phyloP scores from a whole-genome alignment of 2,888 invertebrate genomes.

The Acrobasis consociella region DNA sequence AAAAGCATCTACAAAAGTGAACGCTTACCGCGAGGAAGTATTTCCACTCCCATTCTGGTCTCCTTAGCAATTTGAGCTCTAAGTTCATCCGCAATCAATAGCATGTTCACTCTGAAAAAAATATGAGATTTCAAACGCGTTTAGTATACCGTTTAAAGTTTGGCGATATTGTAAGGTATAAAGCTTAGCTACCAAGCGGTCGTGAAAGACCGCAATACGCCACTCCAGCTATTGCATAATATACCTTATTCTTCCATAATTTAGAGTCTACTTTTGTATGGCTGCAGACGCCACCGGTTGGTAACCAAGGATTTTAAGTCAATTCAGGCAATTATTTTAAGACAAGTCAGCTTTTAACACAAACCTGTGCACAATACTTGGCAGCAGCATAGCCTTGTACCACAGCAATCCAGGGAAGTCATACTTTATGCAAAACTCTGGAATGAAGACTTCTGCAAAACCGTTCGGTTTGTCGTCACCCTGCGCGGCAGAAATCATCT shows the following conservation, averaged over 20 bases:
- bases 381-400: conserved; percentile 92
- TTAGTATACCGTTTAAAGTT: too few relatives aligned
- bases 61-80: conserved; percentile 77
- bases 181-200: too few relatives aligned
- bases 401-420: conserved; percentile 89
- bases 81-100: conserved; percentile 89
- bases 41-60: conserved; percentile 59
- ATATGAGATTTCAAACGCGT: not conserved
- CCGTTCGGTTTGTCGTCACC: conserved; percentile 74
- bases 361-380: conserved; percentile 91
- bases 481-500: conserved; percentile 51
- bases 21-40: conserved; percentile 48
- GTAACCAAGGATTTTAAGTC: too few relatives aligned
- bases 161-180: too few relatives aligned
- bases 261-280: too few relatives aligned
- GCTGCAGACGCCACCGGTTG: too few relatives aligned
- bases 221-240: too few relatives aligned
- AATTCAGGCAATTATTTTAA: too few relatives aligned
- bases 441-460: conserved; percentile 88
- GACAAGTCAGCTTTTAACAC: conserved; percentile 11
- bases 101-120: conserved; percentile 71
- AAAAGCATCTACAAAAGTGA: not conserved
- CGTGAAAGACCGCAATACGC: too few relatives aligned
- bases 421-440: conserved; percentile 92
- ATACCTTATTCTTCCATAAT: too few relatives aligned